Base-by-base conservation (phyloP, 2,113 vertebrate species). In the Lontra canadensis region DNA sequence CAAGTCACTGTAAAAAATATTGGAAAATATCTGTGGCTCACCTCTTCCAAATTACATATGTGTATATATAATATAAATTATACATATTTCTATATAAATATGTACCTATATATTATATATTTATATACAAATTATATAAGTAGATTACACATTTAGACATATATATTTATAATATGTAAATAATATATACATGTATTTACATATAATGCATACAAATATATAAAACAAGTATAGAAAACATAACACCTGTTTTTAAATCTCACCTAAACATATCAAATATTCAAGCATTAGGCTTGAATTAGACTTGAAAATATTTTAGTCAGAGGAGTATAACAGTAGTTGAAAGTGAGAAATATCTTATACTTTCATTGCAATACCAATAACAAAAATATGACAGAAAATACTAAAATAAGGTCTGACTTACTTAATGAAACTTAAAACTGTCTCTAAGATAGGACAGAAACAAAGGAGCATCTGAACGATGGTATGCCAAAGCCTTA, bases 191-290 rank as follows among this genome's bases (percentile, higher is more conserved):
- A 23, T 74, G 0, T 14, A 67, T 47, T 31, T 61, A 2, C 26
- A 79, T 69, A 63, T 10, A 36, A 55, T n/a, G 39, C 4, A 65
- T 95, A 59, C 21, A 76, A 23, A 49, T 18, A 39, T 23, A 87
- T 10, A 55, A 90, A 61, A 78, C 20, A 83, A 76, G 76, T 36
- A 39, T 47, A 93, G 34, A 61, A 36, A 76, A 20, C 20, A 42
- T 14, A 93, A 11, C 4, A 36, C 5, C 17, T 36, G 12, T 5
- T 95, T 76, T 76, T 88, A 67, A 78, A 17, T 92, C 23, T 89
- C 42, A 88, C 42, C 86, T 88, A 81, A 90, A 96, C 78, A 31
- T n/a, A 85, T 90, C 18, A 83, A 80, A 67, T 93, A 88, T 39
- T 73, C 6, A 88, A 89, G 4, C 4, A 49, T 63, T 65, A 78